Evolutionary conservation across 1,140 invertebrate genomes (phyloP).

Genomic region (Lordiphosa stackelbergi): DNA sequence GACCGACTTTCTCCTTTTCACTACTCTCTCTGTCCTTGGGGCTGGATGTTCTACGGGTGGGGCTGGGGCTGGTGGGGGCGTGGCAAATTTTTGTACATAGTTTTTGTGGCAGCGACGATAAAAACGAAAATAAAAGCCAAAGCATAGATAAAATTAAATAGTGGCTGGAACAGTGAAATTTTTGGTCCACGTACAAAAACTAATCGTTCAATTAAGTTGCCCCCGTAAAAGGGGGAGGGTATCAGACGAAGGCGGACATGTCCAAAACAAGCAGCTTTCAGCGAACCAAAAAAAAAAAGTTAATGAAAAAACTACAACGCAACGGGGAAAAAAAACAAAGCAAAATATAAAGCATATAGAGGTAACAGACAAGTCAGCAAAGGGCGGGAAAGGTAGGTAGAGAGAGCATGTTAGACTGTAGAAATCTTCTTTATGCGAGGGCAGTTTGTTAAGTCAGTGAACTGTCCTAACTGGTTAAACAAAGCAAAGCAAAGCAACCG

Average conservation of each 20-base stretch:
- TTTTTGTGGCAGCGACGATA: conserved; percentile 46
- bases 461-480: too few relatives aligned
- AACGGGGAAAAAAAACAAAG: not conserved
- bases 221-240: conserved; percentile 5
- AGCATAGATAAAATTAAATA: conserved; percentile 70
- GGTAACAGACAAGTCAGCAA: not conserved
- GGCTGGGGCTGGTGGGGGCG: too few relatives aligned
- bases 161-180: conserved; percentile 37
- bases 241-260: conserved; percentile 27
- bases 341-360: not conserved
- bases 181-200: conserved; percentile 57
- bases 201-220: conserved; percentile 72
- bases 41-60: not conserved
- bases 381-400: not conserved
- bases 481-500: too few relatives aligned
- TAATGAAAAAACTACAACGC: conserved; percentile 51
- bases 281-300: conserved; percentile 39
- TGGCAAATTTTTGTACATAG: conserved; percentile 60
- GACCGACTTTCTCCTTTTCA: not conserved
- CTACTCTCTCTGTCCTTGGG: not conserved
- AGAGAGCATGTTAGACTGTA: not conserved
- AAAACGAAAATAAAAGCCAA: conserved; percentile 63
- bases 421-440: too few relatives aligned
- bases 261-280: conserved; percentile 44
- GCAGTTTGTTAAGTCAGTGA: too few relatives aligned